phyloP scores from a whole-genome alignment of 2,888 invertebrate species.

The Mechanitis messenoides region DNA sequence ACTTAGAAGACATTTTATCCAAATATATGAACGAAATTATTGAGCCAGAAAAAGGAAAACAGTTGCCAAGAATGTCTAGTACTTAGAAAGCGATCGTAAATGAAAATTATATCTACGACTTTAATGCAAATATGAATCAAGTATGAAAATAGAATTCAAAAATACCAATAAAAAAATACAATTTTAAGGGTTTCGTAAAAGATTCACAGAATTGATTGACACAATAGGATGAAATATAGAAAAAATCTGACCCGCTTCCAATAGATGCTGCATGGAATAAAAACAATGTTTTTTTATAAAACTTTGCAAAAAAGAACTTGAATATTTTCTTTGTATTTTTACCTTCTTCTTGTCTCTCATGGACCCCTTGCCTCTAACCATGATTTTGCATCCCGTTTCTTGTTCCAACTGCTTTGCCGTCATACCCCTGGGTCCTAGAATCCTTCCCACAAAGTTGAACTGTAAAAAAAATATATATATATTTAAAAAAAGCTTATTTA shows the following conservation, averaged over 20 bases:
- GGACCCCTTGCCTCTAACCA: conserved; percentile 99
- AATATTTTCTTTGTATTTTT: conserved; percentile 43
- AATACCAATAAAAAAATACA: neutral
- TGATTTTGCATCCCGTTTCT: conserved; percentile 99
- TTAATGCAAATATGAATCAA: conserved; percentile 11
- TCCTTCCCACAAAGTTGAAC: conserved; percentile 99
- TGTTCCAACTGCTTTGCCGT: conserved; percentile 99
- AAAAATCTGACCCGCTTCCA: conserved; percentile 29
- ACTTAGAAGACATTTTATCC: conserved; percentile 28
- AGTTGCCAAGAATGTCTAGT: conserved; percentile 31
- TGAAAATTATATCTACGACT: conserved; percentile 15
- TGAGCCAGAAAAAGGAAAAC: conserved; percentile 25
- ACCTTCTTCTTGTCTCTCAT: conserved; percentile 99
- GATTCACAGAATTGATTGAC: conserved; percentile 20
- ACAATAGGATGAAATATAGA: conserved; percentile 16
- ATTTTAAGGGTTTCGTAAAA: conserved; percentile 14
- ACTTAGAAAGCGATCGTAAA: conserved; percentile 23
- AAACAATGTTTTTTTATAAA: conserved; percentile 13
- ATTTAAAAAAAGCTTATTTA: neutral
- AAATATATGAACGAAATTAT: conserved; percentile 30
- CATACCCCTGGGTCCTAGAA: conserved; percentile 99
- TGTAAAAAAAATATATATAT: conserved; percentile 77
- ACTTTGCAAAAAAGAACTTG: conserved; percentile 19
- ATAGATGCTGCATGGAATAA: conserved; percentile 33
- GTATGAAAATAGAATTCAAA: conserved; percentile 9